Conservation (phyloP, 2,113 vertebrate genomes). For the Tor tambroides region DNA sequence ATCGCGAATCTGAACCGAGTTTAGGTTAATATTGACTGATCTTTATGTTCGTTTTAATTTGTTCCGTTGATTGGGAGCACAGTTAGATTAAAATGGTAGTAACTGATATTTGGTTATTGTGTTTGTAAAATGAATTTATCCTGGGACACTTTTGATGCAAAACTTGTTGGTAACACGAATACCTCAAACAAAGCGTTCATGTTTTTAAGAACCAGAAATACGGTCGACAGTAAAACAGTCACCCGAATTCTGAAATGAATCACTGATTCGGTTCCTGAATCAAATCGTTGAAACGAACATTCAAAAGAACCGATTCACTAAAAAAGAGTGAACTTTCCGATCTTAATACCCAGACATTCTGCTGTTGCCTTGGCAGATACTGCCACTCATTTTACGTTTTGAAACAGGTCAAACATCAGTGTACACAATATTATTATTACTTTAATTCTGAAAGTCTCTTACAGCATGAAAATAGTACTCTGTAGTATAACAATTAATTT, state of each 20-base stretch:
- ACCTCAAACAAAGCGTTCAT: not conserved
- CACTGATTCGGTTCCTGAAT: not conserved
- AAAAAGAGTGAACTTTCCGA: not conserved
- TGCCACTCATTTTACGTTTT: too few species aligned
- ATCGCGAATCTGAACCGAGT: not conserved
- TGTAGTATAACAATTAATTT: too few species aligned
- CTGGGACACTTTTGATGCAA: not conserved
- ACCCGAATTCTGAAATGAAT: not conserved
- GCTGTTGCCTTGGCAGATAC: too few species aligned
- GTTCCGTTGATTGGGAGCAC: not conserved
- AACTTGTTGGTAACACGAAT: not conserved
- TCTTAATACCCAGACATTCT: not conserved
- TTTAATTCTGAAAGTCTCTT: too few species aligned
- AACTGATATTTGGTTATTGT: not conserved
- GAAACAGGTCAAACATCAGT: too few species aligned
- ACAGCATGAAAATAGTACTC: too few species aligned
- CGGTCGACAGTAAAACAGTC: not conserved
- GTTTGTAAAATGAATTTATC: not conserved
- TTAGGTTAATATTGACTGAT: not conserved
- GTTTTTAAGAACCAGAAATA: not conserved
- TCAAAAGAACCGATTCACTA: not conserved
- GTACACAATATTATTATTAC: too few species aligned
- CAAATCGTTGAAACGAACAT: not conserved
- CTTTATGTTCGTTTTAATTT: not conserved
- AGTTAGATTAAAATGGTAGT: not conserved